A percentile compares a stretch with the other conserved stretches of the same genome.
These are phyloP conservation scores for Eremobia ochroleuca DNA, from an alignment of 2,888 invertebrate genomes.

Conservation along the genomic window DNA sequence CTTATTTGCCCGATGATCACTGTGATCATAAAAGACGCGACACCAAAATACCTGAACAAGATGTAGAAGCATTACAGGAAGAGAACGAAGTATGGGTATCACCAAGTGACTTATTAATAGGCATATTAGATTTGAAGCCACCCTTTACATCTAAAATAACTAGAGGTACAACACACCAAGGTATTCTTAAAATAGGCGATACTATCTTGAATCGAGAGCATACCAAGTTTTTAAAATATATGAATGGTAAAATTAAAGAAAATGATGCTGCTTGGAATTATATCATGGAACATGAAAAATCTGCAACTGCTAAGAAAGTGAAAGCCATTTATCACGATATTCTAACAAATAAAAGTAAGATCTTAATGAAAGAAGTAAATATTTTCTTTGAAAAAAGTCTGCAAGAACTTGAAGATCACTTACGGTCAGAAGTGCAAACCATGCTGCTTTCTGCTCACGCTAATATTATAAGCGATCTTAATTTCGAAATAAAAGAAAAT, in stretches of 20 bases:
- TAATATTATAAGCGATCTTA: constrained; percentile 78
- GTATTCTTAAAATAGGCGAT: constrained; percentile 84
- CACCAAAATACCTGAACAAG: constrained; percentile 24
- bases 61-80: neutral
- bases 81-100: constrained; percentile 80
- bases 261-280: constrained; percentile 83
- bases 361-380: constrained; percentile 79
- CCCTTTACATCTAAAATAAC: constrained; percentile 88
- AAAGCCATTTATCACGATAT: constrained; percentile 77
- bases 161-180: constrained; percentile 84
- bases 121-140: constrained; percentile 80
- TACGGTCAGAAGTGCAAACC: constrained; percentile 77
- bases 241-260: constrained; percentile 75
- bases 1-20: constrained; percentile 78
- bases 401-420: constrained; percentile 81
- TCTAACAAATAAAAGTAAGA: constrained; percentile 78
- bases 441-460: constrained; percentile 76
- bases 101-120: constrained; percentile 86
- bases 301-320: constrained; percentile 76
- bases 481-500: constrained; percentile 80
- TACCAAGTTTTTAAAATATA: constrained; percentile 71
- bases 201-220: constrained; percentile 77
- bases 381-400: constrained; percentile 82
- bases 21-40: constrained; percentile 66
- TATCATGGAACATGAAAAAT: constrained; percentile 79